Conservation (phyloP, 2,113 vertebrate species). For the Grammomys surdaster region DNA sequence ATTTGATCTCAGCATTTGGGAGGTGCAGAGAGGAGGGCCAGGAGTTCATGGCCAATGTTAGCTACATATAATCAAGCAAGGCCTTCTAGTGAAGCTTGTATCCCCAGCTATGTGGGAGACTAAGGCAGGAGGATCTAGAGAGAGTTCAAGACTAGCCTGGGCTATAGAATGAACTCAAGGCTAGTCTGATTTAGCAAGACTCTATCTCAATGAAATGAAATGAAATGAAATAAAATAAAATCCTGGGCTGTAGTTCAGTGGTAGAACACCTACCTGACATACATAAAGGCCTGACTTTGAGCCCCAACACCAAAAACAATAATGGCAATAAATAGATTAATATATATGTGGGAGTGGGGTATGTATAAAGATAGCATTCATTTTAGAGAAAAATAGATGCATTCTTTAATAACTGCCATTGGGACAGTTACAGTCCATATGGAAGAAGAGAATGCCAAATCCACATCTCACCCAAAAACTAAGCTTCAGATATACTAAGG, state of each 20-base stretch:
- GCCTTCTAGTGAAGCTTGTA: background rate
- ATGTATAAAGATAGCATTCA: background rate
- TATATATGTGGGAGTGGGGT: background rate
- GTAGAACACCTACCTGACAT: background rate
- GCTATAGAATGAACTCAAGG: background rate
- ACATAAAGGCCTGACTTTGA: background rate
- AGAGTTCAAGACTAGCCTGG: background rate
- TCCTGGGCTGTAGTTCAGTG: background rate
- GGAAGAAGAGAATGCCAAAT: constrained; percentile 20
- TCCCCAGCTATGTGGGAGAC: background rate
- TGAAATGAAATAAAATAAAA: background rate
- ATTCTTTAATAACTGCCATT: background rate
- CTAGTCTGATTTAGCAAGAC: background rate
- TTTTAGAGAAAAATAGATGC: background rate
- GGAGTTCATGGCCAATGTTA: background rate
- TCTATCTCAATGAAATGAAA: background rate
- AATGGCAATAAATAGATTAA: background rate
- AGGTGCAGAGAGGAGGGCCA: background rate
- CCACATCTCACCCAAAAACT: constrained; percentile 26
- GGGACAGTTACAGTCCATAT: background rate
- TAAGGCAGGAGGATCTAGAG: background rate
- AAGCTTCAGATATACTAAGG: constrained; percentile 3
- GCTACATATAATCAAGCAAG: too few relatives aligned
- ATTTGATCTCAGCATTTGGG: background rate
- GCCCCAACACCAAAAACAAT: background rate